Evolutionary conservation across 2,113 vertebrate genomes (phyloP).

Genomic region (Bufo bufo): DNA sequence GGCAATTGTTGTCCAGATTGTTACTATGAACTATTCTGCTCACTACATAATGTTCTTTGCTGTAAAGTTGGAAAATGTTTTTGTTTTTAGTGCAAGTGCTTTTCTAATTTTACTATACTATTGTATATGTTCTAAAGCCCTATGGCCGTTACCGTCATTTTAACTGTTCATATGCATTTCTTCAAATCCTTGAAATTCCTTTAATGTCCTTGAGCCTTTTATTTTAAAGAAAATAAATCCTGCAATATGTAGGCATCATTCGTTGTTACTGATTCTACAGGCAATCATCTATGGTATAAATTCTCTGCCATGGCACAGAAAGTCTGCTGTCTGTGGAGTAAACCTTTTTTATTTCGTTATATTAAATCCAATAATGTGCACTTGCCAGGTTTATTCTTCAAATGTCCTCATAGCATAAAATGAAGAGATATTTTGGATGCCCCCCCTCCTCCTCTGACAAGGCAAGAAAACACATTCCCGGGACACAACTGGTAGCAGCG

Average conservation of each 20-base stretch:
- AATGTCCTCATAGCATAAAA: background rate
- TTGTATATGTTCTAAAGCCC: background rate
- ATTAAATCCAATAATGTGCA: background rate
- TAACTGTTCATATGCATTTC: background rate
- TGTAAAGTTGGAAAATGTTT: background rate
- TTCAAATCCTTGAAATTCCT: background rate
- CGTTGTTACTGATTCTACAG: background rate
- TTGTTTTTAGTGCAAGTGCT: background rate
- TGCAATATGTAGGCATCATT: background rate
- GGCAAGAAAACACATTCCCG: background rate
- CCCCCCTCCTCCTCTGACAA: background rate
- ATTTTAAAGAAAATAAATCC: background rate
- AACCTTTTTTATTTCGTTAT: background rate
- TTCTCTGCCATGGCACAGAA: background rate
- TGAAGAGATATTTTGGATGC: background rate
- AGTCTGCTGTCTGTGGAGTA: background rate
- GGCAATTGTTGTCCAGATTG: background rate
- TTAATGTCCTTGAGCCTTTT: background rate
- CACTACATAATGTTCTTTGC: background rate
- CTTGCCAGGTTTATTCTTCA: background rate
- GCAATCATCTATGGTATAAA: background rate
- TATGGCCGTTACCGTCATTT: background rate
- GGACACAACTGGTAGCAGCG: background rate
- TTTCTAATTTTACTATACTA: background rate
- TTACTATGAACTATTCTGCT: slow-evolving; percentile 8